Evolutionary conservation across 2,888 invertebrate species (phyloP).

Genomic region (Cremastinae sp.): DNA sequence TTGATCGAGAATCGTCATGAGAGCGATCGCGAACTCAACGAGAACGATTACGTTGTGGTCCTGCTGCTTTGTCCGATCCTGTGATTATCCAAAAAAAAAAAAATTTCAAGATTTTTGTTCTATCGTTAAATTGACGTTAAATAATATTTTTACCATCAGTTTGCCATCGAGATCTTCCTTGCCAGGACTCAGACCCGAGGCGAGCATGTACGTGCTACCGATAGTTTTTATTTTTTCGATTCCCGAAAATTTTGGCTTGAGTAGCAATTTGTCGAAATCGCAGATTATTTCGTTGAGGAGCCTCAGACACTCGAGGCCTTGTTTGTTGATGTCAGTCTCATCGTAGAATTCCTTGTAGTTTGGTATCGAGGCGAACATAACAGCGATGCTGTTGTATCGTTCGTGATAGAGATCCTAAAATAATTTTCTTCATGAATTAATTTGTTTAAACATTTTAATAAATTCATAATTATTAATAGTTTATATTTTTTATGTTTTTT

Average conservation of each 20-base stretch:
- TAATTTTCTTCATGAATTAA: not conserved
- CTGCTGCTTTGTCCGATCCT: conserved; percentile 89
- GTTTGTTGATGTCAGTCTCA: conserved; percentile 97
- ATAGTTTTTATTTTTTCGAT: conserved; percentile 99
- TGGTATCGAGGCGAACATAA: conserved; percentile 99
- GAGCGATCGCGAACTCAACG: conserved; percentile 96
- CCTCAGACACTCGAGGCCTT: conserved; percentile 95
- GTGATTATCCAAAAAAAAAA: too few relatives aligned
- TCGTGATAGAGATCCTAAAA: conserved; percentile 95
- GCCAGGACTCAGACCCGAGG: conserved; percentile 94
- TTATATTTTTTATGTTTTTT: too few relatives aligned
- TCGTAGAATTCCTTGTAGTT: conserved; percentile 99
- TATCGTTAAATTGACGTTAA: not conserved
- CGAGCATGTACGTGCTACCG: conserved; percentile 99
- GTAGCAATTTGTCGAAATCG: conserved; percentile 97
- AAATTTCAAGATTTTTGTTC: not conserved
- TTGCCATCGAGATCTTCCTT: conserved; percentile 87
- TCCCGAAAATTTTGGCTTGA: conserved; percentile 96
- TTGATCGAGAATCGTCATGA: conserved; percentile 95
- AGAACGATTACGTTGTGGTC: conserved; percentile 93
- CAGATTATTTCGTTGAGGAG: conserved; percentile 98
- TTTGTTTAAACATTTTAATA: too few relatives aligned
- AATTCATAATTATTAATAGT: too few relatives aligned
- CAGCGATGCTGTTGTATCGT: conserved; percentile 94
- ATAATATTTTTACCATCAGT: conserved; percentile 56